Conservation (phyloP, 2,113 vertebrate genomes). For the Lethenteron reissneri region DNA sequence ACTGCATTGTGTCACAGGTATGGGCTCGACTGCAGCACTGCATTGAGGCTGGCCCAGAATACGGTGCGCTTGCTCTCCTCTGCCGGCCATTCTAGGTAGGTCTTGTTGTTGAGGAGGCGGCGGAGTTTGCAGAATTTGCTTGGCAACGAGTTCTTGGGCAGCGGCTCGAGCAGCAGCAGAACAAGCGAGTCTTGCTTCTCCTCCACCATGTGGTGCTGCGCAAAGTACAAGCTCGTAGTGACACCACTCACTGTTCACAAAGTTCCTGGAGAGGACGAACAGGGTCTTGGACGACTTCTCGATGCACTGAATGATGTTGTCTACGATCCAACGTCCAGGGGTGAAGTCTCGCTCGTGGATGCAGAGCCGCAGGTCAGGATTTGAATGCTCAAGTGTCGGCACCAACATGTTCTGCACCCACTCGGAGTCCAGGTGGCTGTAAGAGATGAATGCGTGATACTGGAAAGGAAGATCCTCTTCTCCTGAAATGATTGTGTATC, state of each 20-base stretch:
- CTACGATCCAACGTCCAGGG: conserved; percentile 54
- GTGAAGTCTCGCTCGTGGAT: conserved; percentile 63
- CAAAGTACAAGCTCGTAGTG: conserved; percentile 82
- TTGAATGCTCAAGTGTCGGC: conserved; percentile 15
- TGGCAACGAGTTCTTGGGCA: conserved; percentile 41
- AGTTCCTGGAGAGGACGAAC: conserved; percentile 56
- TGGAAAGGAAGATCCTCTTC: conserved; percentile 12
- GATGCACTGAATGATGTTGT: conserved; percentile 57
- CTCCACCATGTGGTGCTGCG: conserved; percentile 58
- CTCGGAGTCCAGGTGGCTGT: conserved; percentile 20
- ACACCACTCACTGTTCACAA: conserved; percentile 70
- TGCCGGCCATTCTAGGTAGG: conserved; percentile 59
- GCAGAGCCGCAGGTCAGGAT: conserved; percentile 26
- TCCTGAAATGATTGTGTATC: conserved; percentile 12
- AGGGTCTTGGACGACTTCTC: conserved; percentile 48
- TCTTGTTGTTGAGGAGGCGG: conserved; percentile 60
- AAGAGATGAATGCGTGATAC: conserved; percentile 26
- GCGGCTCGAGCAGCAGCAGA: conserved; percentile 48
- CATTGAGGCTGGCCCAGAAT: conserved; percentile 44
- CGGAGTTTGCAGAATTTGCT: conserved; percentile 55
- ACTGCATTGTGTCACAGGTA: too few species aligned
- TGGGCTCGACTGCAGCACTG: too few species aligned
- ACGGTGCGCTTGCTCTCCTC: conserved; percentile 19
- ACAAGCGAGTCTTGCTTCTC: conserved; percentile 35
- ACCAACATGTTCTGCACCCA: conserved; percentile 21